Evolutionary conservation across 2,888 invertebrate species (phyloP).

Genomic region (Hydroisotoma schaefferi): DNA sequence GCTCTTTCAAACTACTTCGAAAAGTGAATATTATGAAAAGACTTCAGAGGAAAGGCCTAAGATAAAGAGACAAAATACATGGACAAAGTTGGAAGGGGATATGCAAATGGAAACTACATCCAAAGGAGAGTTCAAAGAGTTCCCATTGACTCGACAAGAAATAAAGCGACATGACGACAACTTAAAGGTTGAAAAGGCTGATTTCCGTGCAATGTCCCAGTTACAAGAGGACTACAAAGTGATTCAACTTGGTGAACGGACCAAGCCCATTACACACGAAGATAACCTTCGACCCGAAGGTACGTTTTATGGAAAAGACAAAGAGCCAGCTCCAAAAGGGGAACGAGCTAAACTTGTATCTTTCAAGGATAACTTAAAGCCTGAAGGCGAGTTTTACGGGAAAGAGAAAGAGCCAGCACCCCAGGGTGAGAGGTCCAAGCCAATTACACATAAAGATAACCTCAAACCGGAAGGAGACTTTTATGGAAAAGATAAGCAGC

Average conservation of each 20-base stretch:
- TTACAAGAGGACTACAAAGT: slow-evolving; percentile 28
- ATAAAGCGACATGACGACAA: slow-evolving; percentile 58
- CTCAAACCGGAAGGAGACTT: slow-evolving; percentile 58
- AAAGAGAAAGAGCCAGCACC: slow-evolving; percentile 33
- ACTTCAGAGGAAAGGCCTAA: slow-evolving; percentile 62
- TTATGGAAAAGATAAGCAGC: slow-evolving; percentile 52
- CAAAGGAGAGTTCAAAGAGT: slow-evolving; percentile 32
- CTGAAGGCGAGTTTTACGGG: slow-evolving; percentile 60
- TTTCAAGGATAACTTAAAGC: slow-evolving; percentile 56
- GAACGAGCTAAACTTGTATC: slow-evolving; percentile 51
- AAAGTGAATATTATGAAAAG: slow-evolving; percentile 60
- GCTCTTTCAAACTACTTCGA: slow-evolving; percentile 64
- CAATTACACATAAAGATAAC: slow-evolving; percentile 58
- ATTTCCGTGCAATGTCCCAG: too few relatives aligned
- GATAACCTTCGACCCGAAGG: slow-evolving; percentile 60
- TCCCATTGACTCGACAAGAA: slow-evolving; percentile 40
- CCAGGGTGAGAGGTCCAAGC: slow-evolving; percentile 51
- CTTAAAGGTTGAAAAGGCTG: slow-evolving; percentile 67
- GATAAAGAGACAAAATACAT: slow-evolving; percentile 69
- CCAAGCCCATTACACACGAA: slow-evolving; percentile 53
- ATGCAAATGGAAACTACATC: slow-evolving; percentile 42
- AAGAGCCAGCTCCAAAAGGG: slow-evolving; percentile 48
- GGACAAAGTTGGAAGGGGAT: slow-evolving; percentile 59
- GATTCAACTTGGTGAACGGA: slow-evolving; percentile 48
- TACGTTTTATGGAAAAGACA: slow-evolving; percentile 25